These are phyloP conservation scores for Serilophus lunatus DNA, from an alignment of 2,113 vertebrate genomes.

Conservation along the genomic window DNA sequence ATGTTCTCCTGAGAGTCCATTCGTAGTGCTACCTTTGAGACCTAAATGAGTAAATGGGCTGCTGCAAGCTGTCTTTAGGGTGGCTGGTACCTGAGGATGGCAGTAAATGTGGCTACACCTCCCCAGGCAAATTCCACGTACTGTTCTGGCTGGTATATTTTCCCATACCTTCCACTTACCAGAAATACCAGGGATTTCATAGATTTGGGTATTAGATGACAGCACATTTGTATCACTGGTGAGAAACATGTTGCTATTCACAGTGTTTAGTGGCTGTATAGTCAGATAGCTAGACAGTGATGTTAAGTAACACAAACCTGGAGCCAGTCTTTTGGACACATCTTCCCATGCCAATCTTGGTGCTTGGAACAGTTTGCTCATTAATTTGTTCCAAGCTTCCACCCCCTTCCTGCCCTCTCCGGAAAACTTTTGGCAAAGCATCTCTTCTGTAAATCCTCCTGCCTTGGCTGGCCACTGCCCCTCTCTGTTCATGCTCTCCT, in stretches of 20 bases:
- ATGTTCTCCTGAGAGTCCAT: background rate
- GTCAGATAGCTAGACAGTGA: slow-evolving; percentile 18
- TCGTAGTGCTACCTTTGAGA: background rate
- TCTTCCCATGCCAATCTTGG: background rate
- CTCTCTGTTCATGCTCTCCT: background rate
- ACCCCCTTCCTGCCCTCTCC: background rate
- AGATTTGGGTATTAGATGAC: background rate
- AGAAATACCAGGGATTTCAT: background rate
- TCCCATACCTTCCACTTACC: background rate
- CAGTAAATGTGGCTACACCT: background rate
- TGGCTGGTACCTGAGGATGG: background rate
- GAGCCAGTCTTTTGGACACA: background rate
- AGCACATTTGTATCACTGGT: background rate
- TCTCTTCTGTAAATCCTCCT: background rate
- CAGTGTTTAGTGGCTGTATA: background rate
- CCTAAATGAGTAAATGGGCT: background rate
- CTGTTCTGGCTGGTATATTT: background rate
- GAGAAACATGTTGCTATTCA: slow-evolving; percentile 35
- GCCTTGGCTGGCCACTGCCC: background rate
- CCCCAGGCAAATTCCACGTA: background rate
- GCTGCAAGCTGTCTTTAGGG: no score
- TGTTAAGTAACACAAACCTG: slow-evolving; percentile 32
- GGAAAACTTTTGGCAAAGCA: slow-evolving; percentile 26
- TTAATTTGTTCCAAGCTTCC: slow-evolving; percentile 17
- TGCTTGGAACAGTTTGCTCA: slow-evolving; percentile 1